Evolutionary conservation across 2,888 invertebrate species (phyloP).

Genomic region (Chaetoderma sp.): DNA sequence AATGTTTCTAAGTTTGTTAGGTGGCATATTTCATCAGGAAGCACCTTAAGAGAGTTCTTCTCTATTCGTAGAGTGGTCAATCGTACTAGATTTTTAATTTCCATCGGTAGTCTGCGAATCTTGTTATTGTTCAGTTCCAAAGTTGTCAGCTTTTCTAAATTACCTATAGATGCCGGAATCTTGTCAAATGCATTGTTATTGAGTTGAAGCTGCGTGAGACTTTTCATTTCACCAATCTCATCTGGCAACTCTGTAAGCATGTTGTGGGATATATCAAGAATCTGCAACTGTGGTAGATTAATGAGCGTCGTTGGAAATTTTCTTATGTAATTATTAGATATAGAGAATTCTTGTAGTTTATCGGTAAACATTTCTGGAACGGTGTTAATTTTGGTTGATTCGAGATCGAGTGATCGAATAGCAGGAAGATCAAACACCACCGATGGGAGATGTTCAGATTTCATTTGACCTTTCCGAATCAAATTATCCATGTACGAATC

Average conservation of each 20-base stretch:
- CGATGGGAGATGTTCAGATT: constrained; percentile 67
- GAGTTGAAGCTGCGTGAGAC: constrained; percentile 50
- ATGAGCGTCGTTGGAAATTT: constrained; percentile 54
- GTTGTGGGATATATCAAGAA: constrained; percentile 63
- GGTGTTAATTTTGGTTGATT: constrained; percentile 66
- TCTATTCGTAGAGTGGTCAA: constrained; percentile 53
- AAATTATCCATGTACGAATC: constrained; percentile 66
- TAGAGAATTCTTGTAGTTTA: constrained; percentile 56
- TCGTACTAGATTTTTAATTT: constrained; percentile 55
- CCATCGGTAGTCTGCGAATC: constrained; percentile 52
- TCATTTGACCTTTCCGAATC: constrained; percentile 65
- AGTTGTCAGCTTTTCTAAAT: constrained; percentile 54
- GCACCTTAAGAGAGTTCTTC: constrained; percentile 50
- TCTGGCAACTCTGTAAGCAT: constrained; percentile 56
- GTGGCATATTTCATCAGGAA: constrained; percentile 63
- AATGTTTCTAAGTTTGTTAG: constrained; percentile 61
- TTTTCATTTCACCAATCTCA: constrained; percentile 52
- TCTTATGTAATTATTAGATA: constrained; percentile 63
- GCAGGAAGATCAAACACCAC: constrained; percentile 67
- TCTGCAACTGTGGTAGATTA: constrained; percentile 48
- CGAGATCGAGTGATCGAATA: constrained; percentile 62
- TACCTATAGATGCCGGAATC: constrained; percentile 54
- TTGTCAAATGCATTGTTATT: constrained; percentile 54
- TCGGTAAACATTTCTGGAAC: constrained; percentile 59
- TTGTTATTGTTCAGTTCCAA: constrained; percentile 59